Conservation (phyloP, 2,113 vertebrate genomes). For the Myrmophylax atrothorax region DNA sequence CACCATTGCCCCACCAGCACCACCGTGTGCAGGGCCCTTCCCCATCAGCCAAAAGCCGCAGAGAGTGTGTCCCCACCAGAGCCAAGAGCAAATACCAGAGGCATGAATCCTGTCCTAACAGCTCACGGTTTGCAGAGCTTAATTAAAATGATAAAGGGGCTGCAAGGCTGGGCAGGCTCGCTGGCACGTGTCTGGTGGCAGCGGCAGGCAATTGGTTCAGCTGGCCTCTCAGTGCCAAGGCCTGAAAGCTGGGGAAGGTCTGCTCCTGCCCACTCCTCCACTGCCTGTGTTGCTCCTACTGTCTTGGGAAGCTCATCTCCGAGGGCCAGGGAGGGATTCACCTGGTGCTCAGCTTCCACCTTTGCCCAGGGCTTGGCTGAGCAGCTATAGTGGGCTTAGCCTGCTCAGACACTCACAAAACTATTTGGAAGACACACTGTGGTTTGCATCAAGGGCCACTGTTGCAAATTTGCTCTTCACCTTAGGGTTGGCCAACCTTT, state of each 20-base stretch:
- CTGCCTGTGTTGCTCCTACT: not conserved
- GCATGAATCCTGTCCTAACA: constrained; percentile 50
- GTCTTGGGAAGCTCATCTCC: not conserved
- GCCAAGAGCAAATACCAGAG: constrained; percentile 61
- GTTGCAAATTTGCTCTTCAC: not conserved
- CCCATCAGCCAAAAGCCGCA: not conserved
- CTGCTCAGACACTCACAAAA: not conserved
- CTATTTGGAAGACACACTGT: accelerated
- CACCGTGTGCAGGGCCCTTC: not conserved
- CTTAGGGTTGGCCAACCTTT: not conserved
- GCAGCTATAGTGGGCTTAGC: not conserved
- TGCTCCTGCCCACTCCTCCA: not conserved
- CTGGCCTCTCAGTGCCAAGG: accelerated
- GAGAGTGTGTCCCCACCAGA: not conserved
- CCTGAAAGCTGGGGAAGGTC: accelerated
- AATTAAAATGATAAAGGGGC: constrained; percentile 37
- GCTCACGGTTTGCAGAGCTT: constrained; percentile 46
- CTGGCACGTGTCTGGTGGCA: not conserved
- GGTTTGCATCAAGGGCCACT: not conserved
- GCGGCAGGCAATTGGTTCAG: accelerated
- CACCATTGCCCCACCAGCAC: not conserved
- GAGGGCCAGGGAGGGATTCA: not conserved
- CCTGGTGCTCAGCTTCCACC: not conserved
- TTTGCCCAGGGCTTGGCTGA: accelerated
- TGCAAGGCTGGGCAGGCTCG: constrained; percentile 57